These are phyloP conservation scores for Speoplatyrhinus poulsoni DNA, from an alignment of 2,113 vertebrate genomes.

Conservation along the genomic window DNA sequence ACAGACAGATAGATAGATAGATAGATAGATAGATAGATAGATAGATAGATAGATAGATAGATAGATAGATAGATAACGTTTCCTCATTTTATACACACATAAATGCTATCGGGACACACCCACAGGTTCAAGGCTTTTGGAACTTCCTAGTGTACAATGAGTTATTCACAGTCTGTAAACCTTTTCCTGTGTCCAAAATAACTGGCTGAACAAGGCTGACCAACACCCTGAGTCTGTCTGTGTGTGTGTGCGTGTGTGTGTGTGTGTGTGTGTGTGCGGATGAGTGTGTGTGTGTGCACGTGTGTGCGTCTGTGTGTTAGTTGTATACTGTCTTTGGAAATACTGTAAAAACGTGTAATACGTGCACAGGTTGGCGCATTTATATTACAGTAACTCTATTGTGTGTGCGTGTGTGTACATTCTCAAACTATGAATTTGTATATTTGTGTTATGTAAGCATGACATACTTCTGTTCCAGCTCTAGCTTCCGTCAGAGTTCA, in stretches of 20 bases:
- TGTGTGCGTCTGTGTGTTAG: slow-evolving; percentile 3
- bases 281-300: slow-evolving; percentile 4
- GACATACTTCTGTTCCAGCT: slow-evolving; percentile 39
- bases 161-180: slow-evolving; percentile 67
- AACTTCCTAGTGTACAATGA: slow-evolving; percentile 46
- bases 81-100: slow-evolving; percentile 3
- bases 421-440: no score
- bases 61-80: not conserved
- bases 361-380: not conserved
- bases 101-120: slow-evolving; percentile 29
- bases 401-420: slow-evolving; percentile 4
- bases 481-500: slow-evolving; percentile 55
- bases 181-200: slow-evolving; percentile 79
- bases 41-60: not conserved
- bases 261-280: slow-evolving; percentile 12
- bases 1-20: not conserved
- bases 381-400: not conserved
- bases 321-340: no score
- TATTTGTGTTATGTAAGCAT: slow-evolving; percentile 63
- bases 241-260: slow-evolving; percentile 1
- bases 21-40: not conserved
- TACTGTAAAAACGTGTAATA: not conserved
- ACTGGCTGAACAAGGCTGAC: slow-evolving; percentile 55
- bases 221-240: slow-evolving; percentile 14
- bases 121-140: slow-evolving; percentile 53